Percentiles rank a stretch among this genome's conserved stretches.
Evolutionary conservation across 2,113 vertebrate genomes (phyloP).

Genomic region (Potamarius usumacintae): DNA sequence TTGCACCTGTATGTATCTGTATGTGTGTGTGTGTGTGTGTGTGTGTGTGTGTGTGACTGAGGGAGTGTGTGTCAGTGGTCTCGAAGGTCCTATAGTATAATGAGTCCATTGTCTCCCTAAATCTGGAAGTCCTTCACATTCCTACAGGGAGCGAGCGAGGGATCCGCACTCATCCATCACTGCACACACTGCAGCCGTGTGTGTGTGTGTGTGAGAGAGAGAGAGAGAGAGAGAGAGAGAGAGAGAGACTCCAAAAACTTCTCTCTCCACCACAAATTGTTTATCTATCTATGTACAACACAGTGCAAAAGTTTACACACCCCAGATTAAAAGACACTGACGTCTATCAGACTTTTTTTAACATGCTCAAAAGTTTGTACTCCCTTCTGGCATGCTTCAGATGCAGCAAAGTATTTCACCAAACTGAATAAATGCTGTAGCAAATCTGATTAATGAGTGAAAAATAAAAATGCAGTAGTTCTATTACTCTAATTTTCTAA

Average conservation of each 20-base stretch:
- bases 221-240: neutral
- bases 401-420: neutral
- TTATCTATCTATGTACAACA: neutral
- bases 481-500: neutral
- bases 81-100: slow-evolving; percentile 71
- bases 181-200: slow-evolving; percentile 75
- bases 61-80: slow-evolving; percentile 44
- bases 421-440: neutral
- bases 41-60: neutral
- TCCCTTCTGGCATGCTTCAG: neutral
- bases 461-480: neutral
- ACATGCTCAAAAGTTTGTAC: neutral
- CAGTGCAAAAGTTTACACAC: neutral
- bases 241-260: neutral
- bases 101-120: slow-evolving; percentile 76
- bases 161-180: slow-evolving; percentile 74
- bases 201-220: neutral
- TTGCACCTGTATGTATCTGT: slow-evolving; percentile 7
- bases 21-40: neutral
- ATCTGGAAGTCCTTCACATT: slow-evolving; percentile 76
- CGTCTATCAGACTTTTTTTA: neutral
- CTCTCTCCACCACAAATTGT: neutral
- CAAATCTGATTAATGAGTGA: neutral
- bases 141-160: slow-evolving; percentile 73
- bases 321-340: neutral